Conservation (phyloP, 1,140 invertebrate species). For the Meloidogyne floridensis region DNA sequence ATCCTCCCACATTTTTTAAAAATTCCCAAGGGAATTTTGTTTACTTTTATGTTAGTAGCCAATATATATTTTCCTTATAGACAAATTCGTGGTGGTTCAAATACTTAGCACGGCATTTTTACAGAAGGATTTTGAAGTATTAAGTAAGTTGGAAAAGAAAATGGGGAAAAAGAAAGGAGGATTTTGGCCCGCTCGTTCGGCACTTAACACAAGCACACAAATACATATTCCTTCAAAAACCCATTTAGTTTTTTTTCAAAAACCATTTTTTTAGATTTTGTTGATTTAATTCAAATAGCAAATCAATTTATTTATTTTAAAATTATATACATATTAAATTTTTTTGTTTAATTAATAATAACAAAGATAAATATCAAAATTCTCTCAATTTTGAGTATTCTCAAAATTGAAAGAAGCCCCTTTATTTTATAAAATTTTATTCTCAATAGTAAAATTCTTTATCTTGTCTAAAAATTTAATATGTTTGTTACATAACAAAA, state of each 20-base stretch:
- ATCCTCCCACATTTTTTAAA: not conserved
- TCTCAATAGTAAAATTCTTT: no score
- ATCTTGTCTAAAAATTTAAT: no score
- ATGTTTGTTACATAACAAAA: no score
- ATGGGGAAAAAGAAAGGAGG: not conserved
- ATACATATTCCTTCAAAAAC: not conserved
- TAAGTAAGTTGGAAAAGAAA: not conserved
- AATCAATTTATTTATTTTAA: no score
- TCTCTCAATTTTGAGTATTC: no score
- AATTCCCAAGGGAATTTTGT: not conserved
- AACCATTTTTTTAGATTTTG: not conserved
- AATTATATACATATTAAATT: no score
- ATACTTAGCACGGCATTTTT: not conserved
- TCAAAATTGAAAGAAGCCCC: no score
- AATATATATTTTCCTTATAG: constrained; percentile 2
- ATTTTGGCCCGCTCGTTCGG: not conserved
- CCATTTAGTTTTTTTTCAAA: not conserved
- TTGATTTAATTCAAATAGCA: not conserved
- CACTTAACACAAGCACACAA: not conserved
- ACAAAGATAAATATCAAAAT: no score
- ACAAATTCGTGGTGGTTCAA: not conserved
- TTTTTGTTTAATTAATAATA: no score
- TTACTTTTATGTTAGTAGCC: not conserved
- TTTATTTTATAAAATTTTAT: no score
- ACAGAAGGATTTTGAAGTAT: constrained; percentile 1